Percentiles rank a stretch among this genome's conserved stretches.
phyloP scores from a whole-genome alignment of 2,113 vertebrate genomes.

The Rousettus leschenaultii region DNA sequence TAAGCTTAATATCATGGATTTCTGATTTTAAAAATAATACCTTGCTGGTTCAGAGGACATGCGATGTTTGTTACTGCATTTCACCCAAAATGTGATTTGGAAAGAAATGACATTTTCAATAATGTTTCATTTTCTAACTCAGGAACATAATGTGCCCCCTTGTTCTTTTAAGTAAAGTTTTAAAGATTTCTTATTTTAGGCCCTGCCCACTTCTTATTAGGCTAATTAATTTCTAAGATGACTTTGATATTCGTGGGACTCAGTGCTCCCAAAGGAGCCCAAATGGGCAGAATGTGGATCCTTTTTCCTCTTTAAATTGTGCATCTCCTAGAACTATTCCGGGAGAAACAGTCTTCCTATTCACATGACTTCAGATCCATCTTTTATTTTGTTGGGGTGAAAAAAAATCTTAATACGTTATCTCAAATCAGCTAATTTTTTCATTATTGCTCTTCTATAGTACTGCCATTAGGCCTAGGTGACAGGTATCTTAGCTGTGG shows the following conservation, averaged over 20 bases:
- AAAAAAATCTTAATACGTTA: not conserved
- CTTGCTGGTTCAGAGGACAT: not conserved
- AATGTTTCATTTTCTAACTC: conserved; percentile 2
- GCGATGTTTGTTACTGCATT: not conserved
- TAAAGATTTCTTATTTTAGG: not conserved
- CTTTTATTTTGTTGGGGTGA: not conserved
- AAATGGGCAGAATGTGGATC: not conserved
- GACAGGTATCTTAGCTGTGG: not conserved
- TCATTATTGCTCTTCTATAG: not conserved
- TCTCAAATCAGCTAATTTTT: not conserved
- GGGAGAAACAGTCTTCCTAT: not conserved
- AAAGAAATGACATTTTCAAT: not conserved
- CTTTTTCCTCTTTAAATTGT: conserved; percentile 3
- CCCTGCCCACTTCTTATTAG: not conserved
- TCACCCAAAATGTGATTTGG: conserved; percentile 1
- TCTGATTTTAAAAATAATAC: not conserved
- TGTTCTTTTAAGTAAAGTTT: not conserved
- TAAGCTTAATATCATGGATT: not conserved
- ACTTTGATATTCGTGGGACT: not conserved
- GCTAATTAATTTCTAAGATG: conserved; percentile 26
- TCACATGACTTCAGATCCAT: not conserved
- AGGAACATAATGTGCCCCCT: not conserved
- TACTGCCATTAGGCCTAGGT: not conserved
- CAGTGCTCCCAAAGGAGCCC: not conserved
- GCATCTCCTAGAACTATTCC: not conserved